Evolutionary conservation across 2,113 vertebrate genomes (phyloP).

Genomic region (Gallinago paraguaiae): DNA sequence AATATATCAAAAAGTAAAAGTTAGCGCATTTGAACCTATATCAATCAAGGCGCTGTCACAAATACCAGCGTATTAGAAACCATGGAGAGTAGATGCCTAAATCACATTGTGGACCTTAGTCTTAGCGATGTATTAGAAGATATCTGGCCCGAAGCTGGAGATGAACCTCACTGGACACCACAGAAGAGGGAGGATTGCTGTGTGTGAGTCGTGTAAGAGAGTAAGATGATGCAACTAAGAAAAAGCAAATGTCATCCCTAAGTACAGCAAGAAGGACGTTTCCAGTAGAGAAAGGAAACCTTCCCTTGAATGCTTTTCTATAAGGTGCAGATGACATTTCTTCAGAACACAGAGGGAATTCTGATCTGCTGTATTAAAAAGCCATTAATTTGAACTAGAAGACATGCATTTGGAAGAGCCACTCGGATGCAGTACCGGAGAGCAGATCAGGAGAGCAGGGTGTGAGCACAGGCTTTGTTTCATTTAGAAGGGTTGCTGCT

Average conservation of each 20-base stretch:
- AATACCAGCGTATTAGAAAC: neutral
- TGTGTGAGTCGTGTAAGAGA: neutral
- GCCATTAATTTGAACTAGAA: neutral
- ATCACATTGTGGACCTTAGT: neutral
- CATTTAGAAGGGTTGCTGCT: neutral
- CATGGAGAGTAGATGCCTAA: neutral
- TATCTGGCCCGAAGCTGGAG: neutral
- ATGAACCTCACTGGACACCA: neutral
- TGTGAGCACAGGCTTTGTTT: neutral
- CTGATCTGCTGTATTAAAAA: neutral
- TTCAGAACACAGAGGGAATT: neutral
- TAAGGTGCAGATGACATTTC: neutral
- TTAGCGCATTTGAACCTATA: neutral
- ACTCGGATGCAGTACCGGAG: neutral
- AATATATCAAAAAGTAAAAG: neutral
- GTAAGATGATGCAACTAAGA: neutral
- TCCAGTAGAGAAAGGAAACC: neutral
- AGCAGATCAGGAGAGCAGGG: neutral
- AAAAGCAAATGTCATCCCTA: neutral
- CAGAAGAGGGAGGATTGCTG: neutral
- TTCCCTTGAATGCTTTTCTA: neutral
- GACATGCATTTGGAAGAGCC: neutral
- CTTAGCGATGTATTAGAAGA: neutral
- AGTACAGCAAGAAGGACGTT: neutral
- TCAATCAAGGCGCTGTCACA: neutral